phyloP scores from a whole-genome alignment of 2,888 invertebrate species.

The Griposia aprilina region DNA sequence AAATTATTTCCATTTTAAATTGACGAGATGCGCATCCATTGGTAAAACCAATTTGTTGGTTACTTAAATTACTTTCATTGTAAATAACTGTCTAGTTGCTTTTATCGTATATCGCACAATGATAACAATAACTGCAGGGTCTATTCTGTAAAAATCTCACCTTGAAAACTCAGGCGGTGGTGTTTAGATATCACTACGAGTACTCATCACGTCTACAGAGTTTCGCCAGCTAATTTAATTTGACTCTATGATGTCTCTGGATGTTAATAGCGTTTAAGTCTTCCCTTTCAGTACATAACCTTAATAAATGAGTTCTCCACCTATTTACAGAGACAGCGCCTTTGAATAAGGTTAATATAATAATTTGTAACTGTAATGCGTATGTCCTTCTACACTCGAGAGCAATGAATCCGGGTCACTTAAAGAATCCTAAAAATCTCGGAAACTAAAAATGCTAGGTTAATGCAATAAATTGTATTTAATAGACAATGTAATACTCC shows the following conservation, averaged over 20 bases:
- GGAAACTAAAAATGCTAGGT: too few species aligned
- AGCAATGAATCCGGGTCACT: too few species aligned
- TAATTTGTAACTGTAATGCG: slow-evolving; percentile 40
- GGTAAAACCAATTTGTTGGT: background rate
- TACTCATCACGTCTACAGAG: too few species aligned
- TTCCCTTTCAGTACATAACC: background rate
- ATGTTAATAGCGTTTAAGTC: background rate
- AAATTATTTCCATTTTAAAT: background rate
- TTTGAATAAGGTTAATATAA: slow-evolving; percentile 16
- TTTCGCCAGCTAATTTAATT: too few species aligned
- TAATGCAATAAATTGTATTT: too few species aligned
- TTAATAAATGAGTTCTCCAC: background rate
- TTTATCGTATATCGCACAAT: background rate
- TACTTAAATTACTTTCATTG: background rate
- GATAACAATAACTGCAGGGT: background rate
- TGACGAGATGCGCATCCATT: background rate
- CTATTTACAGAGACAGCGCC: background rate
- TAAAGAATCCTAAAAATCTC: too few species aligned
- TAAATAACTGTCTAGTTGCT: background rate
- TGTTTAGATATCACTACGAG: too few species aligned
- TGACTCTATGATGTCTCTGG: too few species aligned
- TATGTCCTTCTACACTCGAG: slow-evolving; percentile 8
- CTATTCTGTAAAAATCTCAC: too few species aligned
- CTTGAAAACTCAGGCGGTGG: too few species aligned
- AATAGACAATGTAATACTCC: too few species aligned